Evolutionary conservation across 2,113 vertebrate species (phyloP).

Genomic region (Callithrix jacchus): DNA sequence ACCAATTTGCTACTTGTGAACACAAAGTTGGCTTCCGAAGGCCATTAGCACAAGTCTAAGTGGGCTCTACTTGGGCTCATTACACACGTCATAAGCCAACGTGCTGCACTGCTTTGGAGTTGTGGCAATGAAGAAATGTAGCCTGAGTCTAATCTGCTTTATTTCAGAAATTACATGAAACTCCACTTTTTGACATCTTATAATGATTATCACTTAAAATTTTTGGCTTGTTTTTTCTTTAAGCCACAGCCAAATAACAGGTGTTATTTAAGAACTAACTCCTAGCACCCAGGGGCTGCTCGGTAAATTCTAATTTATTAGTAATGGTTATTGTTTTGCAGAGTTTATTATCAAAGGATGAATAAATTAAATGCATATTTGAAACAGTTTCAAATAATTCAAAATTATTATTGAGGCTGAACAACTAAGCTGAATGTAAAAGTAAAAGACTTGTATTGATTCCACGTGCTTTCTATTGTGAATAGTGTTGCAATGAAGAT

Average conservation of each 20-base stretch:
- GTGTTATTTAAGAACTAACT: background rate
- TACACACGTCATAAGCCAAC: too few relatives aligned
- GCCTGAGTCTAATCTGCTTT: background rate
- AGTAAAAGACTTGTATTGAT: background rate
- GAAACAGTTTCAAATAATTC: background rate
- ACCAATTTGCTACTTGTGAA: background rate
- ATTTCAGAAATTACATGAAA: background rate
- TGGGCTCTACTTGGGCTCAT: accelerated
- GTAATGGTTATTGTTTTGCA: background rate
- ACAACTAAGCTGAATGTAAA: background rate
- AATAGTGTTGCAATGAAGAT: too few relatives aligned
- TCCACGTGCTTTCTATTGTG: too few relatives aligned
- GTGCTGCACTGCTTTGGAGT: accelerated
- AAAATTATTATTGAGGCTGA: background rate
- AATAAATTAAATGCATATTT: background rate
- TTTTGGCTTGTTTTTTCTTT: background rate
- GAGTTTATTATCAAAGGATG: background rate
- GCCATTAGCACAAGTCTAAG: background rate
- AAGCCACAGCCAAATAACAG: background rate
- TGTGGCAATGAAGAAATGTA: accelerated
- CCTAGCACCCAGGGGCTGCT: background rate
- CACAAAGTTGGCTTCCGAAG: background rate
- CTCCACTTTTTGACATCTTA: background rate
- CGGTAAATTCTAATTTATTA: background rate
- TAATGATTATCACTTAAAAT: background rate